Conservation (phyloP, 2,797 vertebrate species). For the Euphonia xanthogaster region DNA sequence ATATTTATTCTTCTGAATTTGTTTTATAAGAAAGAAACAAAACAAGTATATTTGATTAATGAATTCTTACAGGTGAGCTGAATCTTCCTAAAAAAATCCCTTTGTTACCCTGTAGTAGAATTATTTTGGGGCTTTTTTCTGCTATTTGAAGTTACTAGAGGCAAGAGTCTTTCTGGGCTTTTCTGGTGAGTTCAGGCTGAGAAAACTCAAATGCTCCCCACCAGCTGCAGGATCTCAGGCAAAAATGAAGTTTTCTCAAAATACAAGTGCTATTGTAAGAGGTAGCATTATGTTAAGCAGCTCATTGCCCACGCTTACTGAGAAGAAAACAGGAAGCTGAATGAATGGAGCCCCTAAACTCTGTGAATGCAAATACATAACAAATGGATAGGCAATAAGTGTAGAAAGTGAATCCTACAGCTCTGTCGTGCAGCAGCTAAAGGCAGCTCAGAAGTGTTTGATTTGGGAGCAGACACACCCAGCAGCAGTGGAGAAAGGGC, state of each 20-base stretch:
- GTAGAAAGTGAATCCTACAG: background rate
- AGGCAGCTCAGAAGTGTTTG: background rate
- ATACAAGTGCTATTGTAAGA: background rate
- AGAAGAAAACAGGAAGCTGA: background rate
- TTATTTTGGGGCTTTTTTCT: background rate
- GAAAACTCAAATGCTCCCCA: background rate
- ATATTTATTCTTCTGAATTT: background rate
- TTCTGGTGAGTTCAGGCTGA: background rate
- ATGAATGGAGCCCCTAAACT: background rate
- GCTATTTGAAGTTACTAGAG: background rate
- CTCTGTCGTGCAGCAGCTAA: background rate
- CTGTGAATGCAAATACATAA: background rate
- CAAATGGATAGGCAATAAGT: background rate
- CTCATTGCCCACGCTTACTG: background rate
- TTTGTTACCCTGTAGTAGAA: background rate
- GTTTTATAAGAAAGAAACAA: background rate
- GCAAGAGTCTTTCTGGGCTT: background rate
- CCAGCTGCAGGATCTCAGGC: background rate
- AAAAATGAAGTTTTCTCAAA: background rate
- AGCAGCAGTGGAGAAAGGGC: too few species aligned
- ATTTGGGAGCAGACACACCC: background rate
- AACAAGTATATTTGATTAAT: background rate
- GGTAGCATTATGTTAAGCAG: background rate
- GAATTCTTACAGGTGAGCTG: background rate
- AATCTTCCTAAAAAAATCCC: fast-evolving